Percentiles rank a stretch among this genome's conserved stretches.
Conservation (phyloP, 1,140 invertebrate species). For the Bombus breviceps region DNA sequence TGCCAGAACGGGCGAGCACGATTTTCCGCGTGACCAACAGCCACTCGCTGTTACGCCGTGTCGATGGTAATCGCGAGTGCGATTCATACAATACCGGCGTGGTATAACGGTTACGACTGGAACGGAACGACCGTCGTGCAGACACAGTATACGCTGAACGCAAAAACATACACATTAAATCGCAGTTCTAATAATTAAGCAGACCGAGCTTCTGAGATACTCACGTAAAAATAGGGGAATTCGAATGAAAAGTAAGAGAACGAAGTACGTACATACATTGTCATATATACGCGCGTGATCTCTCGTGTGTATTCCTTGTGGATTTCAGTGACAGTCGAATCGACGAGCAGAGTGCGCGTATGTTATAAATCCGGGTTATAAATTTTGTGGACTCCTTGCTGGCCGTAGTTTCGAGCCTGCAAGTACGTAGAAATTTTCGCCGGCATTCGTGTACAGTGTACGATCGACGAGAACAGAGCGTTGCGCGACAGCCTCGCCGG, state of each 20-base stretch:
- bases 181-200: conserved; percentile 15
- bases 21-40: conserved; percentile 74
- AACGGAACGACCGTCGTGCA: conserved; percentile 18
- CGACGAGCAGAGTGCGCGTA: conserved; percentile 14
- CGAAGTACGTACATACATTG: neutral
- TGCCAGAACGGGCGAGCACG: conserved; percentile 39
- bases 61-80: conserved; percentile 43
- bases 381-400: neutral
- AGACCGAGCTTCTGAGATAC: conserved; percentile 27
- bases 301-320: conserved; percentile 6
- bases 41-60: conserved; percentile 52
- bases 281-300: conserved; percentile 24
- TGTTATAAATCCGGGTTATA: neutral
- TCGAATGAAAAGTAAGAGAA: neutral
- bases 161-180: neutral
- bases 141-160: conserved; percentile 30
- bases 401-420: neutral
- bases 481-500: conserved; percentile 3
- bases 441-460: neutral
- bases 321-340: neutral
- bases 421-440: neutral
- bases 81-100: conserved; percentile 31
- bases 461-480: neutral
- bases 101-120: conserved; percentile 33
- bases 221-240: neutral